Conservation (phyloP, 2,797 vertebrate species). For the Takifugu ocellatus region DNA sequence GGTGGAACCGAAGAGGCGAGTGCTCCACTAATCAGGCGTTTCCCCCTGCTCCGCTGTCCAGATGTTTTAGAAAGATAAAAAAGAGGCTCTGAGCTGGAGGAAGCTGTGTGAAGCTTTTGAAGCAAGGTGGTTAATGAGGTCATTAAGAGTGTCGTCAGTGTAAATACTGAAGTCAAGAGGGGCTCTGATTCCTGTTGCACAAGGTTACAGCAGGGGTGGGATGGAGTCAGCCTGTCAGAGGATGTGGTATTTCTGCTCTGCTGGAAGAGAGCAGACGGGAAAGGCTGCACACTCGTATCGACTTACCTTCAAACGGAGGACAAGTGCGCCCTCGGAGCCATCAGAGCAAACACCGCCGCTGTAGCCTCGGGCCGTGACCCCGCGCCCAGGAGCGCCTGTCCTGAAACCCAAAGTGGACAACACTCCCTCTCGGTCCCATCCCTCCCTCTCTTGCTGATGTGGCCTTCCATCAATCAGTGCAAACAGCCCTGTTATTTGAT, state of each 20-base stretch:
- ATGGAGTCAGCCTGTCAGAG: constrained; percentile 38
- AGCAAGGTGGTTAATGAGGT: constrained; percentile 27
- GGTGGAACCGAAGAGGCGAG: constrained; percentile 25
- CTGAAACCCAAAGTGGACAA: constrained; percentile 28
- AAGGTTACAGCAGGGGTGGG: constrained; percentile 10
- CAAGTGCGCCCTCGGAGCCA: constrained; percentile 29
- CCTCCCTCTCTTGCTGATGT: background rate
- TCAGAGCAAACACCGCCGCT: constrained; percentile 23
- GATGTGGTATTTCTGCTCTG: constrained; percentile 26
- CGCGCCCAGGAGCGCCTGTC: constrained; percentile 19
- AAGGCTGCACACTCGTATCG: constrained; percentile 42
- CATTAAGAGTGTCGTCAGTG: constrained; percentile 21
- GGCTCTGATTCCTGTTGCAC: background rate
- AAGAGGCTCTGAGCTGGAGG: background rate
- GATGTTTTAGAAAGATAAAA: constrained; percentile 35
- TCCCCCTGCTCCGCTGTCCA: constrained; percentile 26
- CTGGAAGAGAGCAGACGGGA: constrained; percentile 24
- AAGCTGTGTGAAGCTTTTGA: constrained; percentile 13
- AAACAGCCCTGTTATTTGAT: constrained; percentile 37
- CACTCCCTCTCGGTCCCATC: background rate
- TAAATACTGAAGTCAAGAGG: no score
- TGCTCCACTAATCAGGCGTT: constrained; percentile 33
- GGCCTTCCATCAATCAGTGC: constrained; percentile 45
- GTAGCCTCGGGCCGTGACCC: constrained; percentile 32
- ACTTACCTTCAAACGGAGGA: constrained; percentile 58